These are phyloP conservation scores for Agelastica alni DNA, from an alignment of 2,888 invertebrate species.

Conservation along the genomic window DNA sequence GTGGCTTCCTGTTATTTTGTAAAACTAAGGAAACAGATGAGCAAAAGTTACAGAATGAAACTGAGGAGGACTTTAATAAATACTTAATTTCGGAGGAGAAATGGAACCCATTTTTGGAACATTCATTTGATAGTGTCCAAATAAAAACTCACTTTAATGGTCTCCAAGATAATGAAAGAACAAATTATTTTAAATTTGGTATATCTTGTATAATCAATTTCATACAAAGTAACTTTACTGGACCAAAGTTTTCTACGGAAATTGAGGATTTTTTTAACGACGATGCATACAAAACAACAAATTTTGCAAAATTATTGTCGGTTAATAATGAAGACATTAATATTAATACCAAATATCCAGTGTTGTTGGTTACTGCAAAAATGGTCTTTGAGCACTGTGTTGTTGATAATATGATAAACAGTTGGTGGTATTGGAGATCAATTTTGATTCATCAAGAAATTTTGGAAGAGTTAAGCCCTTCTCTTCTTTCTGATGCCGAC, in stretches of 20 bases:
- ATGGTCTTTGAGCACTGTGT: slow-evolving; percentile 53
- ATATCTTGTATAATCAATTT: slow-evolving; percentile 72
- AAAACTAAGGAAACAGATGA: slow-evolving; percentile 21
- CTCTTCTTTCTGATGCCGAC: slow-evolving; percentile 66
- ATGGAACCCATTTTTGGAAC: slow-evolving; percentile 41
- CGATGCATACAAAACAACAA: slow-evolving; percentile 57
- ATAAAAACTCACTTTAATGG: slow-evolving; percentile 38
- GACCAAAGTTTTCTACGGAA: slow-evolving; percentile 63
- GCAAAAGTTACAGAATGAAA: slow-evolving; percentile 13
- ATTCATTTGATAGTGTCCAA: slow-evolving; percentile 34
- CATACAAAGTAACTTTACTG: slow-evolving; percentile 82
- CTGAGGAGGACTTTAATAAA: slow-evolving; percentile 11
- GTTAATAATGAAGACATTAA: slow-evolving; percentile 71
- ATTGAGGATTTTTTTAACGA: slow-evolving; percentile 55
- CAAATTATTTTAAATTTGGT: slow-evolving; percentile 59
- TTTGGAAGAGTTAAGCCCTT: slow-evolving; percentile 74
- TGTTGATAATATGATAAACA: slow-evolving; percentile 51
- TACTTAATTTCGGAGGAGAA: slow-evolving; percentile 33
- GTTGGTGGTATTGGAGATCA: slow-evolving; percentile 78
- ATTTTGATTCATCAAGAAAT: slow-evolving; percentile 75
- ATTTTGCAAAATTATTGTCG: slow-evolving; percentile 57
- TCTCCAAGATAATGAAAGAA: slow-evolving; percentile 53
- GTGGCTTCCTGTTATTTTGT: slow-evolving; percentile 31
- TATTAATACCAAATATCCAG: slow-evolving; percentile 66
- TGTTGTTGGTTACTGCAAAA: slow-evolving; percentile 55